phyloP scores from a whole-genome alignment of 2,113 vertebrate genomes.

The Heterotilapia buettikoferi region DNA sequence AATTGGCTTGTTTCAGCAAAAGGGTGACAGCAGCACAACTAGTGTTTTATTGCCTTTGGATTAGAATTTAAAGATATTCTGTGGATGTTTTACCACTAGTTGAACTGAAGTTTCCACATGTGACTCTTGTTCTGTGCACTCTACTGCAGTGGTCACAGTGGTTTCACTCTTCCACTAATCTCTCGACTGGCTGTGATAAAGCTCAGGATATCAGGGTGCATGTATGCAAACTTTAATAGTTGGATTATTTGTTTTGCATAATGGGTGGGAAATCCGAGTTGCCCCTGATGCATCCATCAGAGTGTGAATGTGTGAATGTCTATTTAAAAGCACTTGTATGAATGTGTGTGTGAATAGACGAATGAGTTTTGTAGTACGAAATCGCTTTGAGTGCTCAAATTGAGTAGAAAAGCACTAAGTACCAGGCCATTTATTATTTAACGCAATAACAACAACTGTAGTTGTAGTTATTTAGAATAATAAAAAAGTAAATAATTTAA shows the following conservation, averaged over 20 bases:
- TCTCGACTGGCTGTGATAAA: neutral
- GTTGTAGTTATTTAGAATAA: neutral
- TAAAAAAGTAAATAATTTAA: neutral
- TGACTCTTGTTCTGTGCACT: neutral
- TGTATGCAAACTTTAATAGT: neutral
- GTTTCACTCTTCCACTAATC: neutral
- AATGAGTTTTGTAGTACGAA: neutral
- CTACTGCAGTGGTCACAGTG: neutral
- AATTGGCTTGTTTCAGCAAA: neutral
- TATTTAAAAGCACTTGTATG: neutral
- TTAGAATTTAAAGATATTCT: neutral
- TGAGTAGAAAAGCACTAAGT: neutral
- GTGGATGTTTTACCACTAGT: neutral
- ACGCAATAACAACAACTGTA: neutral
- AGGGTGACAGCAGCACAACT: neutral
- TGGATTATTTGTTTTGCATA: neutral
- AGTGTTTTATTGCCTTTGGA: neutral
- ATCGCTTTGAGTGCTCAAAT: neutral
- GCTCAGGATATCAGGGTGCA: neutral
- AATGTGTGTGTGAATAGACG: neutral
- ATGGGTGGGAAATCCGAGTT: neutral
- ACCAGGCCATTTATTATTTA: neutral
- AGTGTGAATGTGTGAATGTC: neutral
- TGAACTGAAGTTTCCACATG: neutral
- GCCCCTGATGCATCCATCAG: neutral